Conservation (phyloP, 2,797 vertebrate genomes). For the Syngnathus acus region DNA sequence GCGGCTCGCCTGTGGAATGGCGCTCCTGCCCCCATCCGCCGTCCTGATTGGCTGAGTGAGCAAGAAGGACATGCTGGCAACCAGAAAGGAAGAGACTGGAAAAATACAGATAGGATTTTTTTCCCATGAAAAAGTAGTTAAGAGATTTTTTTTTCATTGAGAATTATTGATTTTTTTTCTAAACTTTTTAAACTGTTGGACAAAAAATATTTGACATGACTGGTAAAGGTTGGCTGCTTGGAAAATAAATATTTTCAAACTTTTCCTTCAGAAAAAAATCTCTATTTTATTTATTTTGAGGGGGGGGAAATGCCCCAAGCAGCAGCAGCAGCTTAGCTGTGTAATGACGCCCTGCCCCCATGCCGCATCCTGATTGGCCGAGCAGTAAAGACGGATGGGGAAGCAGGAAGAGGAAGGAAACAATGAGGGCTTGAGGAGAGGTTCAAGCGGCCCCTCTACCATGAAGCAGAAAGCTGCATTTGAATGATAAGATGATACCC, state of each 20-base stretch:
- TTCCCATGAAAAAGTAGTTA: not conserved
- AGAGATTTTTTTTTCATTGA: no score
- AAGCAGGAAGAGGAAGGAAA: slow-evolving; percentile 6
- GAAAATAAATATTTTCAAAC: no score
- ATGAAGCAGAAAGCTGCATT: slow-evolving; percentile 34
- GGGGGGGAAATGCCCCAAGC: no score
- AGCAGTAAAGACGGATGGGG: slow-evolving; percentile 11
- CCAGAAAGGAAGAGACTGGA: not conserved
- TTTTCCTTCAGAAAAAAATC: not conserved
- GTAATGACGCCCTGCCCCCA: slow-evolving; percentile 59
- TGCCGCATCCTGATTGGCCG: slow-evolving; percentile 42
- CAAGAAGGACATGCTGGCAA: slow-evolving; percentile 9
- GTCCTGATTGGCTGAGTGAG: slow-evolving; percentile 47
- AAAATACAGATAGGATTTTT: not conserved
- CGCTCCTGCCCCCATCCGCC: slow-evolving; percentile 31
- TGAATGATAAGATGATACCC: slow-evolving; percentile 15
- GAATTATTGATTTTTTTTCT: no score
- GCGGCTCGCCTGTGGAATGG: slow-evolving; percentile 47
- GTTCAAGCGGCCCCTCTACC: not conserved
- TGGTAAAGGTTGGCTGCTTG: no score
- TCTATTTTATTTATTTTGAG: no score
- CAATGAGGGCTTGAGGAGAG: slow-evolving; percentile 1
- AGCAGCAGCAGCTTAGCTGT: slow-evolving; percentile 20
- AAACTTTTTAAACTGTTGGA: no score
- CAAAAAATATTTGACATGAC: no score